Conservation (phyloP, 1,140 invertebrate species). For the Drosophila erecta region DNA sequence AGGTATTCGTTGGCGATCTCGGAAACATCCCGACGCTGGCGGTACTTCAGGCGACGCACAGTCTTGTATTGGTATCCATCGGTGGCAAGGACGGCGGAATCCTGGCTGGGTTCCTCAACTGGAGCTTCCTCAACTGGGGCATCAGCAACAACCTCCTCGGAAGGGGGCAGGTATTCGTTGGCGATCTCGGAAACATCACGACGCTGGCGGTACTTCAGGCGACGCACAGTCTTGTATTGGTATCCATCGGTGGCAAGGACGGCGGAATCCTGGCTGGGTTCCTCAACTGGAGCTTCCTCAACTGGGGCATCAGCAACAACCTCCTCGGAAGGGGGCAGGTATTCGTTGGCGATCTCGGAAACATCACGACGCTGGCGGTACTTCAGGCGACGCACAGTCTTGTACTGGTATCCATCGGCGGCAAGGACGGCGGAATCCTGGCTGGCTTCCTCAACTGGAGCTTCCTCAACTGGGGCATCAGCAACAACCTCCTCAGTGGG, state of each 20-base stretch:
- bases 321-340: conserved; percentile 1
- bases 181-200: conserved; percentile 20
- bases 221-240: conserved; percentile 10
- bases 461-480: conserved; percentile 5
- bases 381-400: too few species aligned
- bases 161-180: conserved; percentile 61
- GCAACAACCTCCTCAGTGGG: conserved; percentile 5
- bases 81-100: conserved; percentile 49
- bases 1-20: conserved; percentile 62
- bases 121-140: conserved; percentile 27
- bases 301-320: neutral
- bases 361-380: too few species aligned
- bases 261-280: neutral
- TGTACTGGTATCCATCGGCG: too few species aligned
- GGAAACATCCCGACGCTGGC: conserved; percentile 67
- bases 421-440: too few species aligned
- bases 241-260: conserved; percentile 8
- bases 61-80: conserved; percentile 72
- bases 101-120: conserved; percentile 36
- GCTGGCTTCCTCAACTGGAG: conserved; percentile 19
- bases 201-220: conserved; percentile 10
- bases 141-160: conserved; percentile 35
- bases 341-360: neutral
- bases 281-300: neutral
- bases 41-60: conserved; percentile 64